A percentile compares a stretch with the other conserved stretches of the same genome.
phyloP scores from a whole-genome alignment of 2,888 invertebrate species.

The Argyra leucocephala region DNA sequence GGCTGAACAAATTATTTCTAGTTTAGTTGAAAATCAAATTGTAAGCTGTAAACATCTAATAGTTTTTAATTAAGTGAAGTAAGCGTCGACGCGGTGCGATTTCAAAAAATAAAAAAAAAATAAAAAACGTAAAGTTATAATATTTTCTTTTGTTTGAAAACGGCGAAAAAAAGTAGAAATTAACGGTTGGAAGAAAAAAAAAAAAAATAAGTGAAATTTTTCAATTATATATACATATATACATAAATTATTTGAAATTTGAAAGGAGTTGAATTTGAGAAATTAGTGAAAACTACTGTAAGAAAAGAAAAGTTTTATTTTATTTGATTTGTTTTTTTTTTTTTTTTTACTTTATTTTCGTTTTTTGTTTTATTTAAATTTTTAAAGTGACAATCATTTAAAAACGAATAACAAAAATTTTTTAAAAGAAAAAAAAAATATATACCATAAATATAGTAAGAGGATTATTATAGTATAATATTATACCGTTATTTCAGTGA shows the following conservation, averaged over 20 bases:
- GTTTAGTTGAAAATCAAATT: constrained; percentile 10
- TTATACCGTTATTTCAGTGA: background rate
- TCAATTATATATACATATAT: background rate
- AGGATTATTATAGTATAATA: no score
- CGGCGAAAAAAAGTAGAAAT: background rate
- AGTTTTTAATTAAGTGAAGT: background rate
- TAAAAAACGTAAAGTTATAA: background rate
- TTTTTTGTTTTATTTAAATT: background rate
- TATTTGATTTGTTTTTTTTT: background rate
- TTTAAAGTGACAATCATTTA: background rate
- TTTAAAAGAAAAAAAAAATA: no score
- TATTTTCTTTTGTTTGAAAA: background rate
- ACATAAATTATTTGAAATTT: background rate
- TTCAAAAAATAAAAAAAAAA: background rate
- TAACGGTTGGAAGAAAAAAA: background rate
- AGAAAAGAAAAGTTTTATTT: background rate
- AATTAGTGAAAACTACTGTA: background rate
- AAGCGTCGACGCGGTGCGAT: background rate
- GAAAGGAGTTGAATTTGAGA: background rate
- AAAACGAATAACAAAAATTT: background rate
- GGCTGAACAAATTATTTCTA: background rate
- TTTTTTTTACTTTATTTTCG: background rate
- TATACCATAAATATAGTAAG: no score
- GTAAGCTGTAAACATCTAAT: background rate
- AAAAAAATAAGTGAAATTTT: background rate